Percentiles rank a stretch among this genome's conserved stretches.
phyloP scores from a whole-genome alignment of 2,888 invertebrate genomes.

The Lasioglossum calceatum region DNA sequence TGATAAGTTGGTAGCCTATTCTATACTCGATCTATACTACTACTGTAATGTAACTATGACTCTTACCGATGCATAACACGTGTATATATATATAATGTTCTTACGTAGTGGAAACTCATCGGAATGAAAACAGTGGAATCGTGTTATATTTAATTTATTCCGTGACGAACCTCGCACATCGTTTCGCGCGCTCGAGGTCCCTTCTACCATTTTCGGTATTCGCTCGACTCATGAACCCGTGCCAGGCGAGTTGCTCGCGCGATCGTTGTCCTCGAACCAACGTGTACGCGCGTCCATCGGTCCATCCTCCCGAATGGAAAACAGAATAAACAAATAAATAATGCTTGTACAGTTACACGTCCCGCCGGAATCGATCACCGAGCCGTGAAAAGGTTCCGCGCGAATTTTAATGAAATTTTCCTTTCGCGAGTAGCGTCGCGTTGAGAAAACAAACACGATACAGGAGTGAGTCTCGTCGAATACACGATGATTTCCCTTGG shows the following conservation, averaged over 20 bases:
- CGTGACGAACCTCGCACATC: conserved; percentile 40
- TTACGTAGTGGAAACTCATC: conserved; percentile 79
- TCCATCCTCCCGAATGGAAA: background rate
- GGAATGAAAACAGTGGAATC: conserved; percentile 68
- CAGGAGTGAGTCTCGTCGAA: background rate
- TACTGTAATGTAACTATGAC: conserved; percentile 81
- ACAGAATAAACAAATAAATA: background rate
- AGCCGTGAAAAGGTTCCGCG: background rate
- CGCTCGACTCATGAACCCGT: conserved; percentile 71
- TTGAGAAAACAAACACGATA: background rate
- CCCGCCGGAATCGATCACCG: background rate
- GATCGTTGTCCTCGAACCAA: background rate
- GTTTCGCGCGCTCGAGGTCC: conserved; percentile 56
- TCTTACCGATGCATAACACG: conserved; percentile 81
- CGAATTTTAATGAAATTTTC: conserved; percentile 11
- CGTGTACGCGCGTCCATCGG: background rate
- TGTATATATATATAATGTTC: conserved; percentile 79
- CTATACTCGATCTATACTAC: conserved; percentile 77
- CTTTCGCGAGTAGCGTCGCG: background rate
- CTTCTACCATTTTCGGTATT: conserved; percentile 56
- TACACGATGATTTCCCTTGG: background rate
- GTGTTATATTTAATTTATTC: conserved; percentile 77
- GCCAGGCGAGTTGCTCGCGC: conserved; percentile 4
- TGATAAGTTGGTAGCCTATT: conserved; percentile 80
- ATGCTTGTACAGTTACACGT: background rate